Conservation (phyloP, 2,797 vertebrate species). For the Diplodus sargus region DNA sequence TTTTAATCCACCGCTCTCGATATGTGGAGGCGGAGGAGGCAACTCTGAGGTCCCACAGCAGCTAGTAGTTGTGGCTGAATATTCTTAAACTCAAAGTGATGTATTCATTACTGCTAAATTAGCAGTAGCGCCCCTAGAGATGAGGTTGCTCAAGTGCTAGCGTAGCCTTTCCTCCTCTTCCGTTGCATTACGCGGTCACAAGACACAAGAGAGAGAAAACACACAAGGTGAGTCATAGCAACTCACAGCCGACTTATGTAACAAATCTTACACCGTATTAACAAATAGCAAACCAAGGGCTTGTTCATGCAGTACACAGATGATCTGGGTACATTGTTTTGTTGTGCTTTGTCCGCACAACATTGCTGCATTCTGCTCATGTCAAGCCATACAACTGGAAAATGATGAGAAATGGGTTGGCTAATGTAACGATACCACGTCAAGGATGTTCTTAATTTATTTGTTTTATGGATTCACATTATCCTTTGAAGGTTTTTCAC, state of each 20-base stretch:
- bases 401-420: neutral
- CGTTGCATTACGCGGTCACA: slow-evolving; percentile 35
- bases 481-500: neutral
- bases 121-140: slow-evolving; percentile 44
- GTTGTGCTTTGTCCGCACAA: neutral
- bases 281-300: slow-evolving; percentile 8
- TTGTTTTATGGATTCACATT: neutral
- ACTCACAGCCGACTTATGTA: slow-evolving; percentile 50
- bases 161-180: slow-evolving; percentile 37
- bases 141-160: slow-evolving; percentile 3
- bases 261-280: slow-evolving; percentile 31
- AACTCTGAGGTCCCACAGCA: slow-evolving; percentile 34
- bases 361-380: neutral
- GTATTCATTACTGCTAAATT: slow-evolving; percentile 53
- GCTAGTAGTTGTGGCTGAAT: slow-evolving; percentile 32
- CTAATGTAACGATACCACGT: neutral
- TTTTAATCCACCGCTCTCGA: slow-evolving; percentile 8
- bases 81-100: slow-evolving; percentile 52
- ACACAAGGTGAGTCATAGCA: slow-evolving; percentile 62
- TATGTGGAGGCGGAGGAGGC: slow-evolving; percentile 30
- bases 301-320: neutral
- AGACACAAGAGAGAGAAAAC: slow-evolving; percentile 40
- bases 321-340: slow-evolving; percentile 1
- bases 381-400: neutral
- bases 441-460: neutral